Percentiles rank a stretch among this genome's conserved stretches.
These are phyloP conservation scores for Agrypnia vestita DNA, from an alignment of 1,140 invertebrate genomes.

Conservation along the genomic window DNA sequence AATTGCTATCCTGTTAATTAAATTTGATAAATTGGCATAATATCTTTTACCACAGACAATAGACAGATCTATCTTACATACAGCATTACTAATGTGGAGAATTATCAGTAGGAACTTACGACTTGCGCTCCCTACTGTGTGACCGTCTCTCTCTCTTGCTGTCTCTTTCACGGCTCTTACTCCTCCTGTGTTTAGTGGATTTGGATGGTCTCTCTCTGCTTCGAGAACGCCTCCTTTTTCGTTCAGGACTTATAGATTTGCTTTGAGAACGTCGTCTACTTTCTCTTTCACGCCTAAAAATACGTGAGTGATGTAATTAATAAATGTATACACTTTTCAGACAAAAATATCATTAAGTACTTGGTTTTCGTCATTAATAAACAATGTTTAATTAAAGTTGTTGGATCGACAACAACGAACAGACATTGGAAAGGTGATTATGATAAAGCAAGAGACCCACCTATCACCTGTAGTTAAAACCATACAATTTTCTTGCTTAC, in stretches of 20 bases:
- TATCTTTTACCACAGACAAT: too few relatives aligned
- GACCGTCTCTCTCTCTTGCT: slow-evolving; percentile 65
- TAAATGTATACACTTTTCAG: too few relatives aligned
- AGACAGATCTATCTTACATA: too few relatives aligned
- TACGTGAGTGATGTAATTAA: slow-evolving; percentile 23
- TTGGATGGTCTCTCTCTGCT: slow-evolving; percentile 75
- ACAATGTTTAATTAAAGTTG: too few relatives aligned
- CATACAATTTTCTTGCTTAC: too few relatives aligned
- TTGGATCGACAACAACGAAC: too few relatives aligned
- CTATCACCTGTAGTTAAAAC: too few relatives aligned
- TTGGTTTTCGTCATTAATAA: too few relatives aligned
- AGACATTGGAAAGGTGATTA: too few relatives aligned
- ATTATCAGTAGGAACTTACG: slow-evolving; percentile 60
- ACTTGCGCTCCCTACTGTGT: slow-evolving; percentile 71
- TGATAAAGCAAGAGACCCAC: too few relatives aligned
- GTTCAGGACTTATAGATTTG: slow-evolving; percentile 74
- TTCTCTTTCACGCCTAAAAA: slow-evolving; percentile 65
- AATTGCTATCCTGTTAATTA: background rate
- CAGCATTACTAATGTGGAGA: too few relatives aligned
- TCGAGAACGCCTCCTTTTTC: slow-evolving; percentile 77
- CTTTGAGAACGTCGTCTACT: slow-evolving; percentile 69
- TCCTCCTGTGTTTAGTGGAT: slow-evolving; percentile 68
- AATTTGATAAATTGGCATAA: slow-evolving; percentile 3
- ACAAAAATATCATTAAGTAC: too few relatives aligned
- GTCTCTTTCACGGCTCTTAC: slow-evolving; percentile 69